Conservation (phyloP, 2,113 vertebrate genomes). For the Scomber scombrus region DNA sequence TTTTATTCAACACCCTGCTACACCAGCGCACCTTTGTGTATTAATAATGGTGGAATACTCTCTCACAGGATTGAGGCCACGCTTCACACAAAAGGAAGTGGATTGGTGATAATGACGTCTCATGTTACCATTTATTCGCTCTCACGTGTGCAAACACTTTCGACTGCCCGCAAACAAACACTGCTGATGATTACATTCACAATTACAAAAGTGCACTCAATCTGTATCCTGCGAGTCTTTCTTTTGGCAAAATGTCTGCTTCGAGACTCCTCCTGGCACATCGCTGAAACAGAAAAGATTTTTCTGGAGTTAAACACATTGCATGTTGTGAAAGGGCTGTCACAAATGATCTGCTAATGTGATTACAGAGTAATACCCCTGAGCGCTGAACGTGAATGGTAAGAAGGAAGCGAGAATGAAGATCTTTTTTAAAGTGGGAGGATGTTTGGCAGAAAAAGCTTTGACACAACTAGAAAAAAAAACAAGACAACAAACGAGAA, state of each 20-base stretch:
- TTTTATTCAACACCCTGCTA: slow-evolving; percentile 23
- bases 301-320: slow-evolving; percentile 44
- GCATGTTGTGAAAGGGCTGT: slow-evolving; percentile 58
- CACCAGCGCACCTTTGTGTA: slow-evolving; percentile 11
- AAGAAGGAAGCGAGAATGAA: slow-evolving; percentile 25
- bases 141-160: slow-evolving; percentile 25
- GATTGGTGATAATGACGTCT: slow-evolving; percentile 52
- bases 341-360: slow-evolving; percentile 68
- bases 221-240: slow-evolving; percentile 19
- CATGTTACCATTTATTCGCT: slow-evolving; percentile 47
- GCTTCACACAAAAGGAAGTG: slow-evolving; percentile 38
- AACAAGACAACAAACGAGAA: background rate
- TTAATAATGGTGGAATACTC: slow-evolving; percentile 8
- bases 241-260: slow-evolving; percentile 50
- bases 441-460: slow-evolving; percentile 51
- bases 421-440: slow-evolving; percentile 16
- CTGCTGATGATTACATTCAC: slow-evolving; percentile 33
- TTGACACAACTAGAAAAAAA: slow-evolving; percentile 9
- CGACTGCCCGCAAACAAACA: slow-evolving; percentile 44
- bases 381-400: slow-evolving; percentile 34
- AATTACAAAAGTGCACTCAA: slow-evolving; percentile 26
- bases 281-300: slow-evolving; percentile 32
- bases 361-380: slow-evolving; percentile 61
- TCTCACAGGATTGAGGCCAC: slow-evolving; percentile 22
- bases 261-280: slow-evolving; percentile 40